These are phyloP conservation scores for Conchocele bisecta DNA, from an alignment of 2,888 invertebrate genomes.

Conservation along the genomic window DNA sequence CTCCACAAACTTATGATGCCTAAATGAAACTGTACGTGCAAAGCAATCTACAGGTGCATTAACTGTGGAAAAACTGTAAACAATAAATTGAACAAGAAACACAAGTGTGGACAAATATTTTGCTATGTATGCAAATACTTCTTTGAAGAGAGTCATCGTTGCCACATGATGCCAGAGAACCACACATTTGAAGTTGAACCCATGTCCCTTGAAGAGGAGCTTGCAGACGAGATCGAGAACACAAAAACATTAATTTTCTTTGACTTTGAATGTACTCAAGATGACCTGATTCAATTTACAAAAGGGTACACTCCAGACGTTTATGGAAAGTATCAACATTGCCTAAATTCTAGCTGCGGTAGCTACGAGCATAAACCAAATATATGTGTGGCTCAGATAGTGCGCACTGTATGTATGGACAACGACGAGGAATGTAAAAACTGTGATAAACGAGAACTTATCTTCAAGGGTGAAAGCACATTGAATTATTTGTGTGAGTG, in stretches of 20 bases:
- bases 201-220: conserved; percentile 8
- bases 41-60: no score
- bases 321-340: conserved; percentile 13
- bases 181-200: no score
- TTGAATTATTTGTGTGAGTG: not conserved
- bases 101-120: no score
- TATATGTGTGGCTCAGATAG: conserved; percentile 23
- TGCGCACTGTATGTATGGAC: conserved; percentile 16
- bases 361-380: conserved; percentile 15
- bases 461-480: not conserved
- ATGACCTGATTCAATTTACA: conserved; percentile 6
- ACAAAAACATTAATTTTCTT: conserved; percentile 14
- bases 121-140: no score
- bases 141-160: no score
- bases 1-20: no score
- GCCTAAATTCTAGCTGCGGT: conserved; percentile 12
- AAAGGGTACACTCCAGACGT: not conserved
- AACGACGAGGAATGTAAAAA: conserved; percentile 1
- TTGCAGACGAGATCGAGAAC: not conserved
- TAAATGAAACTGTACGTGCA: no score
- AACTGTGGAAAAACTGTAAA: no score
- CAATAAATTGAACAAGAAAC: no score
- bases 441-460: not conserved
- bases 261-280: conserved; percentile 19
- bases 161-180: no score